Percentiles rank a stretch among this genome's conserved stretches.
Evolutionary conservation across 2,888 invertebrate species (phyloP).

Genomic region (Iselma pallidipennis): DNA sequence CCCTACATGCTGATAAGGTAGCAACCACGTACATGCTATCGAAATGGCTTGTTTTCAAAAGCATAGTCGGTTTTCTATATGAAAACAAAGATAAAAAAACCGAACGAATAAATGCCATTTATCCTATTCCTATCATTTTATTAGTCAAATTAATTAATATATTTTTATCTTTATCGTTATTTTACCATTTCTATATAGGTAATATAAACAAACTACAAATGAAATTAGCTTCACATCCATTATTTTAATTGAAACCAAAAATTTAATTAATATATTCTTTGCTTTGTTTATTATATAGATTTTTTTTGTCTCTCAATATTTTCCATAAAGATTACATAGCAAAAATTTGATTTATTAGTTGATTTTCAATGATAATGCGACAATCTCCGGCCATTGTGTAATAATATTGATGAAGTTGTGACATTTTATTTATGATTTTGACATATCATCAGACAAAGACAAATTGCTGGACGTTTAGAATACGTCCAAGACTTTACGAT

Average conservation of each 20-base stretch:
- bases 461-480: background rate
- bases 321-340: background rate
- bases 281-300: too few species aligned
- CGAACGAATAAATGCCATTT: background rate
- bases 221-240: too few species aligned
- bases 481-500: background rate
- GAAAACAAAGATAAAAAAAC: background rate
- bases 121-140: background rate
- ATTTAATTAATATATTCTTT: too few species aligned
- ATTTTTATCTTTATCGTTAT: background rate
- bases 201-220: background rate
- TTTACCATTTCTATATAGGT: background rate
- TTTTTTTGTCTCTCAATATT: too few species aligned
- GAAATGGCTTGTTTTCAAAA: too few species aligned
- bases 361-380: background rate
- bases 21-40: background rate
- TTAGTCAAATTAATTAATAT: background rate
- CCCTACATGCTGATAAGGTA: background rate
- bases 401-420: background rate
- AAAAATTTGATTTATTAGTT: background rate
- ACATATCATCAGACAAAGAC: conserved; percentile 8
- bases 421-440: conserved; percentile 12
- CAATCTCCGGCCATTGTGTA: background rate
- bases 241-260: too few species aligned
- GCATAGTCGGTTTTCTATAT: background rate